Evolutionary conservation across 1,140 invertebrate species (phyloP).

Genomic region (Cyrtorhinus lividipennis): DNA sequence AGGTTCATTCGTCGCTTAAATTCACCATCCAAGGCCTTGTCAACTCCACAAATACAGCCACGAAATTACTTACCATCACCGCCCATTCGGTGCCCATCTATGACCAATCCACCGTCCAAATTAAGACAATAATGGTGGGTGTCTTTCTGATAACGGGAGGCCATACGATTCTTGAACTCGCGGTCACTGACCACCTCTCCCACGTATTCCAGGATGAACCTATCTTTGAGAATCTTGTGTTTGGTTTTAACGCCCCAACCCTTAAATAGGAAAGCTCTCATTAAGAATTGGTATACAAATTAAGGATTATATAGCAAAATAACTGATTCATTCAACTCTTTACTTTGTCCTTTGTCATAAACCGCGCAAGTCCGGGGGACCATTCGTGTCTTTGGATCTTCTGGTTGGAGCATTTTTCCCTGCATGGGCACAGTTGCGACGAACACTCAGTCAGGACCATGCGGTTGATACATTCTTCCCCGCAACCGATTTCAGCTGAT

Average conservation of each 20-base stretch:
- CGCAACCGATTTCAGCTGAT: slow-evolving; percentile 40
- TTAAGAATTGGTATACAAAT: no score
- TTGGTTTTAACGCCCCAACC: slow-evolving; percentile 86
- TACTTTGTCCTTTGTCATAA: slow-evolving; percentile 71
- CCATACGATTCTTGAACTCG: slow-evolving; percentile 85
- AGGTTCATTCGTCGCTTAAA: no score
- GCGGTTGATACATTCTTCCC: slow-evolving; percentile 84
- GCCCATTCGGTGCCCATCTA: slow-evolving; percentile 93
- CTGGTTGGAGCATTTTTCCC: slow-evolving; percentile 74
- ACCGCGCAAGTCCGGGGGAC: slow-evolving; percentile 70
- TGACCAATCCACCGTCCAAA: slow-evolving; percentile 82
- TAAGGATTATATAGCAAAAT: no score
- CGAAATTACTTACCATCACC: slow-evolving; percentile 63
- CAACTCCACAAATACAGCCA: no score
- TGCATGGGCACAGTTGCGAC: slow-evolving; percentile 64
- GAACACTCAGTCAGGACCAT: slow-evolving; percentile 88
- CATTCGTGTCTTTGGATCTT: slow-evolving; percentile 81
- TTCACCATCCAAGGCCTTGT: no score
- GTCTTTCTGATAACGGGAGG: slow-evolving; percentile 74
- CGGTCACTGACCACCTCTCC: slow-evolving; percentile 91
- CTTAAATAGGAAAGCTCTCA: slow-evolving; percentile 33
- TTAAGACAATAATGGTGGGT: slow-evolving; percentile 94
- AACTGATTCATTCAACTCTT: background rate
- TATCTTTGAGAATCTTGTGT: slow-evolving; percentile 58
- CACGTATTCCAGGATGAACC: slow-evolving; percentile 91